phyloP scores from a whole-genome alignment of 2,797 vertebrate genomes.

The Buphagus erythrorhynchus region DNA sequence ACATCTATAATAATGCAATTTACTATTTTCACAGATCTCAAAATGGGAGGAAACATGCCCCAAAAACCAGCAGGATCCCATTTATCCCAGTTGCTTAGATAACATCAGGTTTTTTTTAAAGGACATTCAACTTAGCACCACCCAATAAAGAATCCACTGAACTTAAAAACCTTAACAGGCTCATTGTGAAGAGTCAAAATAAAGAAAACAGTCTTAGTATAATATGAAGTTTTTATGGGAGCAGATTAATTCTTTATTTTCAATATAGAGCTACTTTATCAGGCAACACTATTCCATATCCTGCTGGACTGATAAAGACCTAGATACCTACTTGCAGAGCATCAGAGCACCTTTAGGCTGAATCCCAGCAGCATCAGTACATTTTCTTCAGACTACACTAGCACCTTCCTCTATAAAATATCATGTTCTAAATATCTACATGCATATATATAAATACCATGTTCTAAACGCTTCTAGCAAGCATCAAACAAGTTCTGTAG shows the following conservation, averaged over 20 bases:
- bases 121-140: neutral
- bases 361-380: neutral
- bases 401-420: neutral
- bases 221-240: neutral
- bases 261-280: neutral
- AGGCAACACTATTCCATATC: neutral
- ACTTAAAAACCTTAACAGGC: neutral
- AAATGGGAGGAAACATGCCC: neutral
- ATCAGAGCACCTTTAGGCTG: neutral
- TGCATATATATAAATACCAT: accelerated
- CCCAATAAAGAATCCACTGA: neutral
- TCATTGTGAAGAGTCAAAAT: neutral
- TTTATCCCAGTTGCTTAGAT: neutral
- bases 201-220: neutral
- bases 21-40: neutral
- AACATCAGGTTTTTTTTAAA: neutral
- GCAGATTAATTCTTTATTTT: neutral
- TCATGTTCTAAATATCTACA: neutral
- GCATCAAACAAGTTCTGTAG: neutral
- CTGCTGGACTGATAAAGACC: neutral
- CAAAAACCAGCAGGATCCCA: neutral
- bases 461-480: neutral
- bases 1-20: neutral
- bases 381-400: neutral
- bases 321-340: neutral